phyloP scores from a whole-genome alignment of 2,797 vertebrate species.

The Syndactyla subalaris region DNA sequence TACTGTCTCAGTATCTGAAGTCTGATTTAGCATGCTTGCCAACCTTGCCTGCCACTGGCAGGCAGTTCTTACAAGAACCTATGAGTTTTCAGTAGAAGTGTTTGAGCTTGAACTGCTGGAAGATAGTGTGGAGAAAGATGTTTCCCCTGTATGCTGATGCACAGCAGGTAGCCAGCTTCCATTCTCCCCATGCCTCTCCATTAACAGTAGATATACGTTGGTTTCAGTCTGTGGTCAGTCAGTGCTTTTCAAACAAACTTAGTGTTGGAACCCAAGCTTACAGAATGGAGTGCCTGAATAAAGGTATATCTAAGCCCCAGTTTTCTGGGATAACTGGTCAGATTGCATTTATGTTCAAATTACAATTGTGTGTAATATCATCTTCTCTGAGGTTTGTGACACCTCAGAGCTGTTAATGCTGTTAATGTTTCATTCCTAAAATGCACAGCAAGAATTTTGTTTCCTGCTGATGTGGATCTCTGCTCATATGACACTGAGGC shows the following conservation, averaged over 20 bases:
- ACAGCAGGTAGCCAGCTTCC: background rate
- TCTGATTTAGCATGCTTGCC: background rate
- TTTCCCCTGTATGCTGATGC: background rate
- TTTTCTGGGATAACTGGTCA: background rate
- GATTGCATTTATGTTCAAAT: background rate
- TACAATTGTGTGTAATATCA: background rate
- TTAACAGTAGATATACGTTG: background rate
- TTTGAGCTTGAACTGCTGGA: background rate
- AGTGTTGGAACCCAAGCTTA: background rate
- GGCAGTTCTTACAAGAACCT: background rate
- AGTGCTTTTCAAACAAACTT: background rate
- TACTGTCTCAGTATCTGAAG: background rate
- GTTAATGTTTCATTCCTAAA: background rate
- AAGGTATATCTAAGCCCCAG: background rate
- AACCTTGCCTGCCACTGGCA: background rate
- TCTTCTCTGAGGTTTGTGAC: background rate
- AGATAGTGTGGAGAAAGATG: background rate
- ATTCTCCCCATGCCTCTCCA: background rate
- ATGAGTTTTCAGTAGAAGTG: background rate
- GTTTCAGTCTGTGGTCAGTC: background rate
- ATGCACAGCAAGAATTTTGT: background rate
- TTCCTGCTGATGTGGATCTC: background rate
- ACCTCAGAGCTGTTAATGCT: background rate
- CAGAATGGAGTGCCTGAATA: background rate
- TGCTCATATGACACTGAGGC: rapidly evolving